Evolutionary conservation across 2,888 invertebrate species (phyloP), one percentile per base, ranked within the genome.

Genomic region (Agrochola lychnidis): DNA sequence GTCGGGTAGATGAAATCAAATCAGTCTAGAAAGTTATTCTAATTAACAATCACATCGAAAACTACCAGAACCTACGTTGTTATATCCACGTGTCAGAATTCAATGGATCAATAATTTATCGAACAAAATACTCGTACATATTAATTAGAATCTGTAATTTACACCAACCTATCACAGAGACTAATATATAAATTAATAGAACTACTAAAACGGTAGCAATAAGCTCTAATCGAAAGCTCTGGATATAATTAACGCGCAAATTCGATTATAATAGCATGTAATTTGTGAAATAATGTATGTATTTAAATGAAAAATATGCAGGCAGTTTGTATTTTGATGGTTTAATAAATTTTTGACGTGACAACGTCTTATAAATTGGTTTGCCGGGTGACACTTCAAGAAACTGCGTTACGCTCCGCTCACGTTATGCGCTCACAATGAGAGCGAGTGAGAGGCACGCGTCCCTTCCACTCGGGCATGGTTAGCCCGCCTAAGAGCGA

Each of bases 181-280:
- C 14, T 56, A 40, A 53, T 59, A 22, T 78, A 56, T 74, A 68
- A 71, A 79, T 79, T 61, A 73, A 71, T 79, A 59, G 59, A 71
- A 79, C 30, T 61, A 61, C 70, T 79, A 64, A 83, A 83, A 62
- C 59, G 45, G 12, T 67, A 14, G 9, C 69, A 78, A 57, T 73
- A 45, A 45, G 30, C 79, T 81, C 51, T 71, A 75, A 66, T 68
- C 84, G 56, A 80, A 57, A 66, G 61, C 75, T 30, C 48, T 48
- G 75, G 56, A 56, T 68, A 57, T 80, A 80, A 84, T 82, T 84
- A 82, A 69, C 30, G 70, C 70, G 22, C 10, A 30, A 79, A 80
- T 80, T 74, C 59, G 75, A 71, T 79, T 84, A 71, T 36, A 56
- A 10, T 40, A 10, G 19, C 67, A 70, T 79, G 30, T 62, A 67